Conservation (phyloP, 64 coral and sea anemone species). For the Catalaphyllia jardinei region DNA sequence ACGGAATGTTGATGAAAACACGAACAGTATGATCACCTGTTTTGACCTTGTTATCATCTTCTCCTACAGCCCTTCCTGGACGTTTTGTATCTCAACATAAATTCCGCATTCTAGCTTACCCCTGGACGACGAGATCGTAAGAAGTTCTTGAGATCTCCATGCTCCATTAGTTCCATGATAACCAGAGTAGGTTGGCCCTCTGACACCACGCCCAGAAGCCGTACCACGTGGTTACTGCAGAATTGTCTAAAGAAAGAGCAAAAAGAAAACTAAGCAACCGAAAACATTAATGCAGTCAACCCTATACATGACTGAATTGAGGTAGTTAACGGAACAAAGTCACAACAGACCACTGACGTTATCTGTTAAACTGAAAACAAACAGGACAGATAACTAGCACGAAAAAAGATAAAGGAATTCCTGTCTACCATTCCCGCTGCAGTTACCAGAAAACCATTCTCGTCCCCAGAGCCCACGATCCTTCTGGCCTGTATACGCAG, state of each 20-base stretch:
- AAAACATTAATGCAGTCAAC: background rate
- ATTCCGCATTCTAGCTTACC: slow-evolving; percentile 48
- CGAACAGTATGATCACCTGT: background rate
- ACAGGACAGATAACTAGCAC: too few species aligned
- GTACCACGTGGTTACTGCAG: slow-evolving; percentile 91
- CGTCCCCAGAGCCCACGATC: too few species aligned
- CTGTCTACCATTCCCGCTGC: too few species aligned
- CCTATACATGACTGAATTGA: background rate
- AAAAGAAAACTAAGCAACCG: background rate
- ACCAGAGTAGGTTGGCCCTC: slow-evolving; percentile 94
- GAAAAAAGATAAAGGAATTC: too few species aligned
- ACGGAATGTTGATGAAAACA: background rate
- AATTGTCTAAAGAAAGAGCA: slow-evolving; percentile 68
- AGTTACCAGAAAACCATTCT: too few species aligned
- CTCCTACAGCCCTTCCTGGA: too few species aligned
- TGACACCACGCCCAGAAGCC: slow-evolving; percentile 93
- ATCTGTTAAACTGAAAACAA: too few species aligned
- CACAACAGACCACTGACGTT: too few species aligned
- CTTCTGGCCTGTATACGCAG: too few species aligned
- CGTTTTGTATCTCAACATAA: too few species aligned
- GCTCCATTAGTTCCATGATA: slow-evolving; percentile 98
- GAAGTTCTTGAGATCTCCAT: slow-evolving; percentile 93
- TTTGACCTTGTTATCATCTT: too few species aligned
- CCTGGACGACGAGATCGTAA: slow-evolving; percentile 86
- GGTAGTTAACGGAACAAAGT: background rate